Percentiles rank a stretch among this genome's conserved stretches.
phyloP scores from a whole-genome alignment of 2,113 vertebrate genomes.

The Ceyx melanurus region DNA sequence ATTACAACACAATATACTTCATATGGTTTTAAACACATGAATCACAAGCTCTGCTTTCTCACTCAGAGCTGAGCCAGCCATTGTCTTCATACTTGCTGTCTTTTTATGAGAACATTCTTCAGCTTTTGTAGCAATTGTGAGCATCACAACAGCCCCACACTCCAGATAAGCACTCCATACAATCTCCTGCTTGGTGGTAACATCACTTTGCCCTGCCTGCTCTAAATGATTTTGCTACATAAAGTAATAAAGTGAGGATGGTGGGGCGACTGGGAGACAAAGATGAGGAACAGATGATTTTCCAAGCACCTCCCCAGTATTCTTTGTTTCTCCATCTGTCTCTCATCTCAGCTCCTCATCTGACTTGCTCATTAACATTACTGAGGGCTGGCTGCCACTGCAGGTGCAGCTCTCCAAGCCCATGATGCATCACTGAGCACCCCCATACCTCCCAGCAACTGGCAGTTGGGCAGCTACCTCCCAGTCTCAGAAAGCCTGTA shows the following conservation, averaged over 20 bases:
- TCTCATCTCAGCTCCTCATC: not conserved
- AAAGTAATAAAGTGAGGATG: not conserved
- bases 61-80: not conserved
- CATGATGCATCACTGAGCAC: not conserved
- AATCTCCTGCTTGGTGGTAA: not conserved
- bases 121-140: not conserved
- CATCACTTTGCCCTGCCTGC: not conserved
- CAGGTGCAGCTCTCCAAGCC: conserved; percentile 46
- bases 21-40: not conserved
- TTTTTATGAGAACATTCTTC: conserved; percentile 36
- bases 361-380: not conserved
- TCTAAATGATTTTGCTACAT: not conserved
- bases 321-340: conserved; percentile 35
- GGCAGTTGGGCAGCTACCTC: not conserved
- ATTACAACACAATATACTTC: not conserved
- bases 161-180: not conserved
- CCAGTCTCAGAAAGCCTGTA: not conserved
- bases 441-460: not conserved
- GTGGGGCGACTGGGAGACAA: not conserved
- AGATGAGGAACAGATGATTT: not conserved
- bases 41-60: conserved; percentile 14
- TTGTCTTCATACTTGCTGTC: not conserved
- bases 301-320: not conserved
- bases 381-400: not conserved
- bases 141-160: not conserved